phyloP scores from a whole-genome alignment of 2,888 invertebrate genomes.

The Melanostoma scalare region DNA sequence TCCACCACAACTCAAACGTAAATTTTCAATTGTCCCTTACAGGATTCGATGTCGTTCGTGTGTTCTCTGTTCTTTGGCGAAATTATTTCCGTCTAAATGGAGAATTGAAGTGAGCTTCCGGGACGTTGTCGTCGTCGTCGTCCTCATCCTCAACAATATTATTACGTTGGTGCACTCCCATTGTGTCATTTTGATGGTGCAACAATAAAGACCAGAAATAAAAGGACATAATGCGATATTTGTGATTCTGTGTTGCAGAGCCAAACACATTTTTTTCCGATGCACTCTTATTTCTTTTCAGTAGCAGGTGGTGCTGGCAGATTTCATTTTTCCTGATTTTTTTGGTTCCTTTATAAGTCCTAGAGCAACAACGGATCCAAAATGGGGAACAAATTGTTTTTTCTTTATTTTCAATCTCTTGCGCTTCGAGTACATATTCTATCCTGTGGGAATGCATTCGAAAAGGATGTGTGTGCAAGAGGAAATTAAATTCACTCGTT shows the following conservation, averaged over 20 bases:
- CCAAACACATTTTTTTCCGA: not conserved
- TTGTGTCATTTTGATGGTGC: constrained; percentile 39
- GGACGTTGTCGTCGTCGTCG: not conserved
- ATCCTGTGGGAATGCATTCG: constrained; percentile 64
- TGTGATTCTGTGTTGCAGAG: constrained; percentile 20
- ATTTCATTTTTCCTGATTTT: constrained; percentile 12
- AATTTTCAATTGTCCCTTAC: constrained; percentile 56
- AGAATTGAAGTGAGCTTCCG: constrained; percentile 59
- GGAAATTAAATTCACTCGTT: constrained; percentile 65
- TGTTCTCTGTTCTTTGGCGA: constrained; percentile 19
- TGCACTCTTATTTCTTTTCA: not conserved
- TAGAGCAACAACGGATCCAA: constrained; percentile 8
- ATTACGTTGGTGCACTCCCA: not conserved
- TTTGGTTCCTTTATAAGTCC: constrained; percentile 4
- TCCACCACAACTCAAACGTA: constrained; percentile 47
- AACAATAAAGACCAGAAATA: constrained; percentile 44
- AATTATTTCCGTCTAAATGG: constrained; percentile 64
- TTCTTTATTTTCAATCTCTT: constrained; percentile 42
- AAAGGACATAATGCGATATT: constrained; percentile 52
- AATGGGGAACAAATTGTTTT: constrained; percentile 42
- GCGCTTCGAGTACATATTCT: constrained; percentile 11
- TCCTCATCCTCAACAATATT: not conserved
- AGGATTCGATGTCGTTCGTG: constrained; percentile 21
- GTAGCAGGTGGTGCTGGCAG: constrained; percentile 28
- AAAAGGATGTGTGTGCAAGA: constrained; percentile 20